Conservation (phyloP, 2,888 invertebrate genomes). For the Microplitis deprimator region DNA sequence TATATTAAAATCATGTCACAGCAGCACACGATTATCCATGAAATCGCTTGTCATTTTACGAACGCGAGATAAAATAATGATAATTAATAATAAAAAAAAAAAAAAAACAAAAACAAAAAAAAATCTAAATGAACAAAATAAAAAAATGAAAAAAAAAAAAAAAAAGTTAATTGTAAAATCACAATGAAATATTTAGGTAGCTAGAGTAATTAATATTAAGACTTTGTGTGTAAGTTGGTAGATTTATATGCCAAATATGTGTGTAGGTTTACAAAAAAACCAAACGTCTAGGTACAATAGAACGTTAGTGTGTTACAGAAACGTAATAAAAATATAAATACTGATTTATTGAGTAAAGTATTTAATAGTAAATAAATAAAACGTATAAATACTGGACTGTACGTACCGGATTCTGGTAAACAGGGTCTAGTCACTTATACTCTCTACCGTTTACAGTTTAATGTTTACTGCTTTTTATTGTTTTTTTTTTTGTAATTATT, state of each 20-base stretch:
- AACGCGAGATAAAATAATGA: neutral
- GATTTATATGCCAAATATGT: constrained; percentile 69
- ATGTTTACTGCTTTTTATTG: constrained; percentile 39
- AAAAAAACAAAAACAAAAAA: constrained; percentile 14
- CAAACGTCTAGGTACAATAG: constrained; percentile 47
- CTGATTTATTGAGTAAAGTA: constrained; percentile 12
- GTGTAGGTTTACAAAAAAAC: constrained; percentile 56
- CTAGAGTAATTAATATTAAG: constrained; percentile 48
- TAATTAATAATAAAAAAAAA: constrained; percentile 17
- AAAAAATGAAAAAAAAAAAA: constrained; percentile 12
- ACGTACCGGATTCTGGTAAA: constrained; percentile 58
- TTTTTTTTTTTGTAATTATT: constrained; percentile 29
- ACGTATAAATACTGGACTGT: constrained; percentile 49
- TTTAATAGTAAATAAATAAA: constrained; percentile 36
- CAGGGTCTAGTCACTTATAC: constrained; percentile 60
- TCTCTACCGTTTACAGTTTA: constrained; percentile 51
- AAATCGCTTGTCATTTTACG: neutral
- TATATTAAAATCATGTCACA: neutral
- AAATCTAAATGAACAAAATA: constrained; percentile 23
- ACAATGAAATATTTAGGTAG: constrained; percentile 46
- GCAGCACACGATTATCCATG: neutral
- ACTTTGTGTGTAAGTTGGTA: constrained; percentile 61
- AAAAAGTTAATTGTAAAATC: constrained; percentile 45
- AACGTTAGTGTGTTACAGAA: constrained; percentile 43
- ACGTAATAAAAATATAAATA: constrained; percentile 18